A percentile compares a stretch with the other conserved stretches of the same genome.
Evolutionary conservation across 2,797 vertebrate genomes (phyloP).

Genomic region (Poeciliopsis infans): DNA sequence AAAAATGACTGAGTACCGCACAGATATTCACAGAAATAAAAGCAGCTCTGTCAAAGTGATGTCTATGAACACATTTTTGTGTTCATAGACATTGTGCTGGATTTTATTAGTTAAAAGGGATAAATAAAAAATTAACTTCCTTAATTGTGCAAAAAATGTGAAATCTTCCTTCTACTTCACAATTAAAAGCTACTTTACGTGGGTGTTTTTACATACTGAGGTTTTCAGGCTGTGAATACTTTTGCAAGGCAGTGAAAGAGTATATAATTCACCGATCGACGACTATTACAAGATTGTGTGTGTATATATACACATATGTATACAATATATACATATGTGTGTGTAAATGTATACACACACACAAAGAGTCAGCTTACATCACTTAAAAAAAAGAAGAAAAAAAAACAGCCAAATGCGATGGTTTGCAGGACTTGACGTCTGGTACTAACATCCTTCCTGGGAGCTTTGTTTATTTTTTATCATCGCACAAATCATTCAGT

Average conservation of each 20-base stretch:
- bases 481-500: slow-evolving; percentile 1
- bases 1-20: neutral
- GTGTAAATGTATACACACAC: too few relatives aligned
- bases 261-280: slow-evolving; percentile 17
- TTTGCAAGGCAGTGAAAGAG: slow-evolving; percentile 23
- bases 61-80: too few relatives aligned
- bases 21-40: too few relatives aligned
- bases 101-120: neutral
- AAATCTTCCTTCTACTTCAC: neutral
- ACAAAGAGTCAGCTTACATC: neutral
- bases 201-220: neutral
- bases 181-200: neutral
- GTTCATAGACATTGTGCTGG: too few relatives aligned
- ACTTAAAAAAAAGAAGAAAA: too few relatives aligned
- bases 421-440: neutral
- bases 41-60: too few relatives aligned
- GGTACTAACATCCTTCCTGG: neutral
- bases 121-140: neutral
- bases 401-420: neutral
- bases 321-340: too few relatives aligned
- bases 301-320: neutral
- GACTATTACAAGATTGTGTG: neutral
- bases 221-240: neutral
- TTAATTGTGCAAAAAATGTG: neutral
- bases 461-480: neutral